Evolutionary conservation across 2,113 vertebrate species (phyloP).

Genomic region (Etheostoma cragini): DNA sequence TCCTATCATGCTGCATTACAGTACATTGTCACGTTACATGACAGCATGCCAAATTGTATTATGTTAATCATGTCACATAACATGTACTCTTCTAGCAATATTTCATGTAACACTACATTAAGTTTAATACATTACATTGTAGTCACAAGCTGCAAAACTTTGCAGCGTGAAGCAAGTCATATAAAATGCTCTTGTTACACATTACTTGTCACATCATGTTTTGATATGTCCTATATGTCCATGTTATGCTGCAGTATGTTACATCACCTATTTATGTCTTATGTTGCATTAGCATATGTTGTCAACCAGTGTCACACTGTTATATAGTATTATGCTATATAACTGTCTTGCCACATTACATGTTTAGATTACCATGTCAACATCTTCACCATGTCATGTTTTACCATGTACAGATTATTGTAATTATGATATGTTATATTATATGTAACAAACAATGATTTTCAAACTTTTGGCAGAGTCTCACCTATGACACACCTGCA

Average conservation of each 20-base stretch:
- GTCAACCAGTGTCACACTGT: not conserved
- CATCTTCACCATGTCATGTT: not conserved
- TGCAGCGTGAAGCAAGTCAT: not conserved
- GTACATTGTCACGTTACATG: not conserved
- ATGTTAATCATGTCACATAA: not conserved
- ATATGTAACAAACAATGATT: not conserved
- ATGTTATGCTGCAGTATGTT: not conserved
- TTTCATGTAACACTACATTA: not conserved
- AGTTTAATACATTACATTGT: not conserved
- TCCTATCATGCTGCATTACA: not conserved
- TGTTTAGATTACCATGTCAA: not conserved
- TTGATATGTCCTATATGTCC: not conserved
- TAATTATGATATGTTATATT: too few species aligned
- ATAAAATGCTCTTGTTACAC: not conserved
- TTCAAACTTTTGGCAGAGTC: conserved; percentile 44
- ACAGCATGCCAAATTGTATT: not conserved
- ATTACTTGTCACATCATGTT: not conserved
- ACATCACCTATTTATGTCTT: too few species aligned
- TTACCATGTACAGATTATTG: not conserved
- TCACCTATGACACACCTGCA: conserved; percentile 62
- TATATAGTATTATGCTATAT: not conserved
- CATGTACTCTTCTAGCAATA: not conserved
- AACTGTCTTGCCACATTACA: not conserved
- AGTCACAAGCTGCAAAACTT: not conserved
- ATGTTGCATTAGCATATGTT: not conserved